A percentile compares a stretch with the other conserved stretches of the same genome.
Evolutionary conservation across 2,888 invertebrate genomes (phyloP).

Genomic region (Carpatolechia fugitivella): DNA sequence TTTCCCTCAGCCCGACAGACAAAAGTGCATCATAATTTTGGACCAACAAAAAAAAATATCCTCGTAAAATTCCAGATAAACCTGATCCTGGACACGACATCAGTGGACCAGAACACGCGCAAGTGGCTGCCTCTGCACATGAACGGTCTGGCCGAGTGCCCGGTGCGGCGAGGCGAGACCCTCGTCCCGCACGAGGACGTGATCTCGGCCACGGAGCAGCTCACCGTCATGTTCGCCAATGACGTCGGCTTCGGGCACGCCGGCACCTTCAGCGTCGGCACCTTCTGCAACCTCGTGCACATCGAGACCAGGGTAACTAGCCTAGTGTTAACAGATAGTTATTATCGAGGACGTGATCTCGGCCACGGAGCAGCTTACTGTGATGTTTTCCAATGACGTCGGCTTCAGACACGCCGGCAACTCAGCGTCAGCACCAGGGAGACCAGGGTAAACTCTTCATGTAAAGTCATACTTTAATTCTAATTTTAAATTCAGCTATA

Average conservation of each 20-base stretch:
- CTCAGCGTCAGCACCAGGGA: conserved; percentile 84
- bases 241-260: conserved; percentile 81
- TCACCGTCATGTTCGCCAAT: conserved; percentile 82
- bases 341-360: conserved; percentile 89
- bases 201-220: conserved; percentile 87
- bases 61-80: conserved; percentile 84
- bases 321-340: no score
- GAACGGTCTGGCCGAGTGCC: conserved; percentile 87
- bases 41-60: no score
- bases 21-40: no score
- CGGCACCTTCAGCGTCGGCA: conserved; percentile 83
- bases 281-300: conserved; percentile 83
- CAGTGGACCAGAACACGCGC: conserved; percentile 78
- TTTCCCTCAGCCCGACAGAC: no score
- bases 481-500: no score
- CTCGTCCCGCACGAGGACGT: conserved; percentile 85
- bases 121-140: conserved; percentile 87
- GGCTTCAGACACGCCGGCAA: conserved; percentile 79
- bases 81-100: conserved; percentile 84
- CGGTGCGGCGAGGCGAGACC: conserved; percentile 79
- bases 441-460: conserved; percentile 85
- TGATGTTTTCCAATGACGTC: conserved; percentile 79
- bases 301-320: conserved; percentile 84
- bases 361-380: conserved; percentile 86
- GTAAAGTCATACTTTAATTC: no score